These are phyloP conservation scores for Neolamprologus fasciatus DNA, from an alignment of 2,113 vertebrate genomes.

Conservation along the genomic window DNA sequence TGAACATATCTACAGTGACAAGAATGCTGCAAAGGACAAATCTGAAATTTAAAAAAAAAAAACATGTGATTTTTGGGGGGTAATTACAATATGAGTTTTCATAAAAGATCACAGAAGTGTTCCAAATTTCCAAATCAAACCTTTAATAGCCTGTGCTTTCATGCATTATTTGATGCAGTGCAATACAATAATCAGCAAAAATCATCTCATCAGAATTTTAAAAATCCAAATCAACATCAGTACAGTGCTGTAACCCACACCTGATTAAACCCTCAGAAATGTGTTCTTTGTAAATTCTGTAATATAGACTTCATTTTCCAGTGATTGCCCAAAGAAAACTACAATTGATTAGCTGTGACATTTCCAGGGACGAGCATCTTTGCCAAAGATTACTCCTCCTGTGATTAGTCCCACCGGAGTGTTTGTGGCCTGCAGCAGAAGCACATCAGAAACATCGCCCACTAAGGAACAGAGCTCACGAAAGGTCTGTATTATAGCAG, in stretches of 20 bases:
- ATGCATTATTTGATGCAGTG: neutral
- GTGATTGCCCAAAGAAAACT: neutral
- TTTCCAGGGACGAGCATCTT: slow-evolving; percentile 15
- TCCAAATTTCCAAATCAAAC: neutral
- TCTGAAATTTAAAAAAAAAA: neutral
- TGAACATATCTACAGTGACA: fast-evolving
- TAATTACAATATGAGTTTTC: neutral
- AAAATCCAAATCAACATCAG: neutral
- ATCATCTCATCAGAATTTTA: neutral
- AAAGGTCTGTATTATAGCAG: slow-evolving; percentile 2
- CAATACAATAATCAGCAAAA: neutral
- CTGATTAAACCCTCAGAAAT: neutral
- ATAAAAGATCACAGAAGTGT: neutral
- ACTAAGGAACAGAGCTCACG: neutral
- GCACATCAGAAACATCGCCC: neutral
- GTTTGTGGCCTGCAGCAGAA: neutral
- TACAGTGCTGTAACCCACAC: neutral
- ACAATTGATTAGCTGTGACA: slow-evolving; percentile 6
- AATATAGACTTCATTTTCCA: neutral
- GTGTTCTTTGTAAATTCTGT: neutral
- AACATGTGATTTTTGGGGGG: fast-evolving
- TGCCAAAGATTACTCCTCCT: neutral
- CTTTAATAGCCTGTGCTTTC: neutral
- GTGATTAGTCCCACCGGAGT: slow-evolving; percentile 35
- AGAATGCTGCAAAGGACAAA: fast-evolving